A percentile compares a stretch with the other conserved stretches of the same genome.
Conservation (phyloP, 2,888 invertebrate genomes). For the Myopa testacea region DNA sequence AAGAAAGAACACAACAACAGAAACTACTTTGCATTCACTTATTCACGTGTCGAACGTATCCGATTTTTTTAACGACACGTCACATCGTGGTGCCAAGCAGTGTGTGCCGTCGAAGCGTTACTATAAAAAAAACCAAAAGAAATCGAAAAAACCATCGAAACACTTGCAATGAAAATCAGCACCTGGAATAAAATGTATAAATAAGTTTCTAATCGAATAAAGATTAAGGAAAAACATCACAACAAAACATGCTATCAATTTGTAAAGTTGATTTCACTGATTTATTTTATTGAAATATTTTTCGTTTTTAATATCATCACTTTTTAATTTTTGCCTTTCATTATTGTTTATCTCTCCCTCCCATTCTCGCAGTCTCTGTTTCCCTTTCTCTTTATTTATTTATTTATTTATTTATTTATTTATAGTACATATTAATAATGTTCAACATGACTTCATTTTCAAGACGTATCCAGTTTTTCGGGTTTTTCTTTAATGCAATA, state of each 20-base stretch:
- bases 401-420: too few species aligned
- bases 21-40: constrained; percentile 7
- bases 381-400: too few species aligned
- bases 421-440: too few species aligned
- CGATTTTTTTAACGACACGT: not conserved
- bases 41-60: constrained; percentile 18
- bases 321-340: not conserved
- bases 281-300: not conserved
- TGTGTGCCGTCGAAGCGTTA: not conserved
- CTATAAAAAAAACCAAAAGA: not conserved
- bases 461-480: too few species aligned
- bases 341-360: not conserved
- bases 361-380: too few species aligned
- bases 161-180: too few species aligned
- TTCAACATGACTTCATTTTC: too few species aligned
- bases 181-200: too few species aligned
- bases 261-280: not conserved
- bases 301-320: not conserved
- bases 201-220: too few species aligned
- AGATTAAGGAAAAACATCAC: too few species aligned
- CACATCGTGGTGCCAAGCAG: not conserved
- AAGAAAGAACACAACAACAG: not conserved
- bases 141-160: too few species aligned
- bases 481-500: too few species aligned
- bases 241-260: not conserved